Evolutionary conservation across 2,888 invertebrate species (phyloP), one percentile per base, ranked within the genome.

Genomic region (Ennomos fuscantarius): DNA sequence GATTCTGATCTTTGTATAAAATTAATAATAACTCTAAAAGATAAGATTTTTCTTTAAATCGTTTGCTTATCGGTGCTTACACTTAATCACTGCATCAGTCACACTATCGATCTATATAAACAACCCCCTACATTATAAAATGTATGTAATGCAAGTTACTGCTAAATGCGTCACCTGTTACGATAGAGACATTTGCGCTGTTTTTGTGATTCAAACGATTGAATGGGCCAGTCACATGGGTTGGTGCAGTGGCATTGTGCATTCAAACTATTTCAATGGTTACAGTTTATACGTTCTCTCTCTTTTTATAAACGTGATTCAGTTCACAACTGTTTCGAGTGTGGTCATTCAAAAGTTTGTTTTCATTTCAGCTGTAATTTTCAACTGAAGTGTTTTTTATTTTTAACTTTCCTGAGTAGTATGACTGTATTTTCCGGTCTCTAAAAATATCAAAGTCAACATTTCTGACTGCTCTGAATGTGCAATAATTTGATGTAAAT

Each of bases 121-220:
- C 12, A 55, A 37, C 54, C 47, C n/a, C 43, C 39, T 48, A 37
- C 9, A n/a, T 36, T 36, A 42, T 31, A n/a, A 45, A 45, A n/a
- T 15, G 11, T 9, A 32, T 9, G 44, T 24, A 24, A 6, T 45
- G 53, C 62, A 62, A 56, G 65, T 66, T 64, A 58, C 66, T 63
- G 63, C 69, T 73, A 69, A 76, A 82, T 82, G 82, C 78, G 79
- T 81, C 86, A 87, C 82, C 82, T 83, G 82, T 80, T 79, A 57
- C 70, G 67, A 64, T 68, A 71, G 72, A 70, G 72, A 24, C 24
- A 71, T 74, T 74, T 76, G 71, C 74, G 78, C 69, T 74, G 75
- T 79, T 77, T 24, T 79, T 80, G 78, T 85, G 81, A 84, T 78
- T 84, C 82, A 84, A 62, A 59, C 65, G 61, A 60, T 62, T 70